A percentile compares a stretch with the other conserved stretches of the same genome.
Evolutionary conservation across 2,888 invertebrate genomes (phyloP).

Genomic region (Geophilus truncorum): DNA sequence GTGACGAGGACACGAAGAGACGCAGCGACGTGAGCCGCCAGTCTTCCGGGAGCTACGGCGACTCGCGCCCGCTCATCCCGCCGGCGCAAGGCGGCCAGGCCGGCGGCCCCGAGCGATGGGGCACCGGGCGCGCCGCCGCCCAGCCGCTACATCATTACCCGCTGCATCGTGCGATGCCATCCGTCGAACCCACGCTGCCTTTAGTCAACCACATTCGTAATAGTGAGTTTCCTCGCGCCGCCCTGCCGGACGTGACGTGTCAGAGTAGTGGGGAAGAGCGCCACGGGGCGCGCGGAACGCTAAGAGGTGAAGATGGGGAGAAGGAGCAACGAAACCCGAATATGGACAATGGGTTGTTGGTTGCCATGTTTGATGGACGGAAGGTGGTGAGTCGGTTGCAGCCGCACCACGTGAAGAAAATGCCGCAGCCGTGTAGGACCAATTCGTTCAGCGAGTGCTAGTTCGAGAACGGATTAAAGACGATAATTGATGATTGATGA

Average conservation of each 20-base stretch:
- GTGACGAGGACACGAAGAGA: constrained; percentile 69
- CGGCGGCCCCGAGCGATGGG: constrained; percentile 28
- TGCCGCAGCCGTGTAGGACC: constrained; percentile 11
- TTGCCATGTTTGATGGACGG: constrained; percentile 77
- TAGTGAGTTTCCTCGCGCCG: constrained; percentile 23
- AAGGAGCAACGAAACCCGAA: background rate
- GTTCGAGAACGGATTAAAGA: background rate
- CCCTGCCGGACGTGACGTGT: constrained; percentile 30
- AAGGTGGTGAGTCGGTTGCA: constrained; percentile 82
- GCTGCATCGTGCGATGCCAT: constrained; percentile 46
- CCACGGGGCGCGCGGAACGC: background rate
- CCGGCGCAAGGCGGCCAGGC: constrained; percentile 24
- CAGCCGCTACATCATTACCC: constrained; percentile 40
- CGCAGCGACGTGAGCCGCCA: constrained; percentile 67
- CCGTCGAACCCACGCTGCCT: constrained; percentile 43
- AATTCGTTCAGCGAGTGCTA: constrained; percentile 34
- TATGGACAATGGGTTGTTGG: constrained; percentile 45
- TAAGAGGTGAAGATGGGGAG: constrained; percentile 28
- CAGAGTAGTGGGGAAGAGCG: constrained; percentile 28
- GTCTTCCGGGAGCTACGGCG: constrained; percentile 70
- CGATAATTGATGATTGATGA: background rate
- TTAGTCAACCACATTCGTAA: constrained; percentile 46
- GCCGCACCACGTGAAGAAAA: constrained; percentile 49
- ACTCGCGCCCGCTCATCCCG: constrained; percentile 70
- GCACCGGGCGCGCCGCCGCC: constrained; percentile 28